Base-by-base conservation (phyloP, 1,140 invertebrate genomes). In the Plodia interpunctella region DNA sequence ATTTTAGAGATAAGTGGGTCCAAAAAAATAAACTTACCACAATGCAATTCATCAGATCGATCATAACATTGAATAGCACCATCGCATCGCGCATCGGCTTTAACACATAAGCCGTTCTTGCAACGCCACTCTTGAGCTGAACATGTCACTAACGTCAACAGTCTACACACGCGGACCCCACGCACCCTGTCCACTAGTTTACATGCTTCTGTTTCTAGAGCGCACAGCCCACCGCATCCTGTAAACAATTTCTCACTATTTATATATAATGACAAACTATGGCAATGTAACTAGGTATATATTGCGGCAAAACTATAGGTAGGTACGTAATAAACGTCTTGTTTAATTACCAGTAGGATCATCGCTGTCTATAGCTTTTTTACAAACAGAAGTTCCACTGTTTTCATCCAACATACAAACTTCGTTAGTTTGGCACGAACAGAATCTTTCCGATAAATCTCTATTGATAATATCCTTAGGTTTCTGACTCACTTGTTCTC, bases 11-110 rank as follows among this genome's bases (percentile, higher is more conserved):
- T n/a, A n/a, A n/a, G n/a, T n/a, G n/a, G n/a, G n/a, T n/a, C n/a
- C 21, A 3, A 25, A 3, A 25, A 2, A 25, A 25, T 25, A 25
- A 25, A 44, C 90, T 92, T 90, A 96, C 94, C 91, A 78, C 95
- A 97, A 81, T 94, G 91, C 63, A 91, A 89, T 90, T 96, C 95
- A 83, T 96, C 95, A n/a, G 93, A 94, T 76, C 93, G 91, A 76
- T 96, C 94, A 64, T 93, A 95, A 82, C 96, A 97, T 78, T 96
- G 94, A 68, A 94, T 92, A 20, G 92, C 88, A 20, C 95, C 95
- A 78, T 97, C 94, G 83, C 95, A 97, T 13, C 92, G 90, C 56
- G 93, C 92, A 0, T 85, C 87, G 15, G 90, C 78, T 3, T 92
- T 90, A 28, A 96, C 93, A 74, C 95, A 96, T 49, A 95, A 86